Evolutionary conservation across 2,113 vertebrate species (phyloP), one percentile per base, ranked within the genome.

Genomic region (Zosterops lateralis): DNA sequence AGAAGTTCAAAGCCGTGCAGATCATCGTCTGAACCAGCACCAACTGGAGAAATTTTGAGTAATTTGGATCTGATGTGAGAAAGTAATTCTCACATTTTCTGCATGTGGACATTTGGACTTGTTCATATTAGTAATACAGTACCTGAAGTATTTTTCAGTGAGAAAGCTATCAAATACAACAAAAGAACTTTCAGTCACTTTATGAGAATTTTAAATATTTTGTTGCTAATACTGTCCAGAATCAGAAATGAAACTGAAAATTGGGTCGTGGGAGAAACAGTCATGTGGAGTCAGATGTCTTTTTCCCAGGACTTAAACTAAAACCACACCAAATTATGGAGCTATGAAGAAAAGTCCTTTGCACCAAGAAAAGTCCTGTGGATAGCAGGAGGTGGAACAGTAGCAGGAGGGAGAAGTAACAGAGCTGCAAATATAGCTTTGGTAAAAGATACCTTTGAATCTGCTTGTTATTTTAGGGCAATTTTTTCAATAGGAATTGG

Each of bases 241-340:
- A 20, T 53, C 40, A 90, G 44, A 81, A 93, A 32, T 87, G 61
- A 90, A 95, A 96, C 70, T 22, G 66, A 91, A 87, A 91, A 31
- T 9, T 76, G 36, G 17, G 4, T 68, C 0, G 0, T 75, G 65
- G 62, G 66, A 81, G 19, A 94, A 89, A n/a, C 7, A 17, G n/a
- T 72, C 66, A 50, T 57, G 22, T 57, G 38, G 47, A 84, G 28
- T 64, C 42, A 68, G 17, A 61, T 47, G 12, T 51, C 47, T 79
- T 88, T 67, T 88, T 72, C 61, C 57, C 40, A 89, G 60, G 48
- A 34, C 72, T 61, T 56, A 36, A 92, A 84, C 18, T 8, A 84
- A 78, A 92, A 84, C 5, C 25, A 72, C 2, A 3, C 15, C 19
- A 7, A 36, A 78, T 6, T 22, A 18, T 48, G 67, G 25, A 90